Evolutionary conservation across 2,888 invertebrate genomes (phyloP), one percentile per base, ranked within the genome.

Genomic region (Parnassius mnemosyne): DNA sequence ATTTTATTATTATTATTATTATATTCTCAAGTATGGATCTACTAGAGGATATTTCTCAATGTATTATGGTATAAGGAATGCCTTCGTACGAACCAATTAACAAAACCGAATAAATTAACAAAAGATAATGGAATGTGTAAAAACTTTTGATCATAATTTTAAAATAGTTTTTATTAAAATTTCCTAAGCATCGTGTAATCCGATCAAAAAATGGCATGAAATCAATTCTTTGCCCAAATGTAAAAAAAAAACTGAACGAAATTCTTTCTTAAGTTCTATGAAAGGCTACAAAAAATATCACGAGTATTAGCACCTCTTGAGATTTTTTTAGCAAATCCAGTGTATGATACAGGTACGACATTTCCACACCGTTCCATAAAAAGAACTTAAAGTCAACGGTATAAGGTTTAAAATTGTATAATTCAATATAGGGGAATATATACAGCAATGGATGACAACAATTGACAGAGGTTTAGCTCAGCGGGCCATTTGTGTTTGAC

Each of bases 391-490:
- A 41, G 46, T 2, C 44, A 9, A 20, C 9, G 0, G 3, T 0
- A 13, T 58, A 59, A 55, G 42, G 47, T 51, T 56, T 25, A 56
- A 10, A 50, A 34, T 43, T 3, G 34, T 0, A 3, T 20, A 11
- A 43, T 25, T 10, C 13, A 13, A 16, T 49, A 10, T 34, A 11
- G 12, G 16, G 51, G 34, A 12, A 20, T 51, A n/a, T 51, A n/a
- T 13, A 34, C 49, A 10, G 52, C 64, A 69, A 65, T 68, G 68
- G 68, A 62, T 71, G 70, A 70, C 67, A 70, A 68, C 72, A 69
- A 78, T 78, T 79, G 79, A 79, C 73, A 73, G 71, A 70, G 76
- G 78, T 74, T 74, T 71, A 76, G 69, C 75, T 61, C 75, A 70
- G 75, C 76, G 74, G 78, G 76, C 66, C 74, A 69, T 71, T 71